Conservation (phyloP, 2,113 vertebrate species). For the Pionites leucogaster region DNA sequence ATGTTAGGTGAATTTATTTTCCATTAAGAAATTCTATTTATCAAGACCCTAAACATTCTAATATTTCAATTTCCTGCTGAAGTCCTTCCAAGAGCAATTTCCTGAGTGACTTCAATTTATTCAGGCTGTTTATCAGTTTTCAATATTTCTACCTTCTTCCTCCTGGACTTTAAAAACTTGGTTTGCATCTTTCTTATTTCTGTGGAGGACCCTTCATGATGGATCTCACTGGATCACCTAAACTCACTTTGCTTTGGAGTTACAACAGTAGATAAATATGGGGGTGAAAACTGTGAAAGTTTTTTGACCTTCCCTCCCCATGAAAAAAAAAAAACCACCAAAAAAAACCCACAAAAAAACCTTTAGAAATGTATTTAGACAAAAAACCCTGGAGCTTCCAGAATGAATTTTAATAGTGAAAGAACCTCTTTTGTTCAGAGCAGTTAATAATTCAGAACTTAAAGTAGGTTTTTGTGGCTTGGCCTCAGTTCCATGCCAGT, state of each 20-base stretch:
- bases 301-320: background rate
- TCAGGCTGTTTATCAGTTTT: background rate
- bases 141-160: background rate
- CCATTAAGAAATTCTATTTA: constrained; percentile 5
- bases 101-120: background rate
- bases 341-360: background rate
- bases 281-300: background rate
- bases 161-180: background rate
- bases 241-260: background rate
- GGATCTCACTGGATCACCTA: background rate
- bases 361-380: background rate
- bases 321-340: background rate
- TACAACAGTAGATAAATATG: background rate
- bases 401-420: background rate
- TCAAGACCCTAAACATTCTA: background rate
- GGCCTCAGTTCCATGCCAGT: background rate
- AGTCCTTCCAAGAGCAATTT: background rate
- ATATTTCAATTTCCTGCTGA: background rate
- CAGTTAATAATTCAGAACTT: constrained; percentile 18
- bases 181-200: background rate
- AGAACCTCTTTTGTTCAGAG: background rate
- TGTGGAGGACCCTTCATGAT: background rate
- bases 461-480: background rate
- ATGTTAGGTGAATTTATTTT: background rate
- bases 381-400: background rate